These are phyloP conservation scores for Heteromormyrus szaboi DNA, from an alignment of 2,797 vertebrate genomes.

Conservation along the genomic window DNA sequence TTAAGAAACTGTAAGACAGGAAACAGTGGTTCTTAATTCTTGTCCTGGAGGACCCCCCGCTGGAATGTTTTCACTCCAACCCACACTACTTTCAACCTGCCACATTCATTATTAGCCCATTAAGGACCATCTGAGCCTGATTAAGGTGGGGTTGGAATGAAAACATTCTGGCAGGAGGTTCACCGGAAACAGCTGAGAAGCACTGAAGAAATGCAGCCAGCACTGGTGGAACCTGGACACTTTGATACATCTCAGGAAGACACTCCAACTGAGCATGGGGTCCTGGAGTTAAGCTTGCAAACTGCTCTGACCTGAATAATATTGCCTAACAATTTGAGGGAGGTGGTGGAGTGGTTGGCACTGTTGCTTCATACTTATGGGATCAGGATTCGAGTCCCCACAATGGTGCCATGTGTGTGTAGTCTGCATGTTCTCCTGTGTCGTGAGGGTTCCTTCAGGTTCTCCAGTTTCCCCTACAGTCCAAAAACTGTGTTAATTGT, in stretches of 20 bases:
- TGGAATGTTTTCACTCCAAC: neutral
- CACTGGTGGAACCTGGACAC: neutral
- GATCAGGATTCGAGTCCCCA: neutral
- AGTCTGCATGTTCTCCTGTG: neutral
- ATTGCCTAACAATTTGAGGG: neutral
- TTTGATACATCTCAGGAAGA: neutral
- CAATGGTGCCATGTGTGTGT: neutral
- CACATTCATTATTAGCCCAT: neutral
- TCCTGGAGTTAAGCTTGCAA: neutral
- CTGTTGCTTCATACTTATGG: neutral
- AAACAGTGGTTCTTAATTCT: neutral
- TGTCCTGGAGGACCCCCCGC: neutral
- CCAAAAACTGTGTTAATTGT: neutral
- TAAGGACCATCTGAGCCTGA: neutral
- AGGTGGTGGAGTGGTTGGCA: neutral
- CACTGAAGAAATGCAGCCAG: neutral
- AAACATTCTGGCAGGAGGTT: neutral
- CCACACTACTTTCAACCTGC: neutral
- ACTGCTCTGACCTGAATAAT: neutral
- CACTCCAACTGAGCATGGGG: neutral
- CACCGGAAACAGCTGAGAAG: neutral
- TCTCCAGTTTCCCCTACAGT: neutral
- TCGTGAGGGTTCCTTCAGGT: neutral
- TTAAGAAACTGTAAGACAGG: neutral
- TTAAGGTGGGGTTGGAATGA: neutral